Percentiles rank a stretch among this genome's conserved stretches.
Conservation (phyloP, 2,888 invertebrate genomes). For the Folsomia manolachei region DNA sequence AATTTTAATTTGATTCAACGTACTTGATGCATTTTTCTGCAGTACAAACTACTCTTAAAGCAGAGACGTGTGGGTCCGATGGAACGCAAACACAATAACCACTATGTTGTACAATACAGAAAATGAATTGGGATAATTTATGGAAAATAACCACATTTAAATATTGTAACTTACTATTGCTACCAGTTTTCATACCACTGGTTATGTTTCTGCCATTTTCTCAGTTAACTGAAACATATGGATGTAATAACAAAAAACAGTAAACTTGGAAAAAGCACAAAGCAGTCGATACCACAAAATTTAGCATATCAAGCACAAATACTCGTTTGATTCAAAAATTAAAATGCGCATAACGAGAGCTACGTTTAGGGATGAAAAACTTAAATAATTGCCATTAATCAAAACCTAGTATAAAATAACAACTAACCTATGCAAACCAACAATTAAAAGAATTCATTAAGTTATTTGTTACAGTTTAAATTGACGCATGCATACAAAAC, state of each 20-base stretch:
- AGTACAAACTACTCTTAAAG: not conserved
- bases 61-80: conserved; percentile 4
- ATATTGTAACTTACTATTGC: no score
- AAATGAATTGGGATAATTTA: not conserved
- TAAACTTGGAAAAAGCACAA: not conserved
- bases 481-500: not conserved
- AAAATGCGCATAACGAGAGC: conserved; percentile 12
- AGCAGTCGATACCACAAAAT: not conserved
- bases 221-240: no score
- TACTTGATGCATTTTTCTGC: conserved; percentile 7
- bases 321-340: no score
- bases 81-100: conserved; percentile 10
- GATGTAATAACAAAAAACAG: no score
- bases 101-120: no score
- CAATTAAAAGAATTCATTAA: conserved; percentile 9
- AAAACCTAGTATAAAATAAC: conserved; percentile 14
- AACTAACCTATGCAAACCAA: conserved; percentile 12
- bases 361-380: conserved; percentile 1
- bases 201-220: no score
- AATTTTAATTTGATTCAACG: conserved; percentile 16
- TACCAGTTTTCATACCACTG: no score
- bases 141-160: not conserved
- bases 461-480: conserved; percentile 16
- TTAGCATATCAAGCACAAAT: not conserved
- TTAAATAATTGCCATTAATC: conserved; percentile 15